Conservation (phyloP, 1,140 invertebrate genomes). For the Drosophila busckii region DNA sequence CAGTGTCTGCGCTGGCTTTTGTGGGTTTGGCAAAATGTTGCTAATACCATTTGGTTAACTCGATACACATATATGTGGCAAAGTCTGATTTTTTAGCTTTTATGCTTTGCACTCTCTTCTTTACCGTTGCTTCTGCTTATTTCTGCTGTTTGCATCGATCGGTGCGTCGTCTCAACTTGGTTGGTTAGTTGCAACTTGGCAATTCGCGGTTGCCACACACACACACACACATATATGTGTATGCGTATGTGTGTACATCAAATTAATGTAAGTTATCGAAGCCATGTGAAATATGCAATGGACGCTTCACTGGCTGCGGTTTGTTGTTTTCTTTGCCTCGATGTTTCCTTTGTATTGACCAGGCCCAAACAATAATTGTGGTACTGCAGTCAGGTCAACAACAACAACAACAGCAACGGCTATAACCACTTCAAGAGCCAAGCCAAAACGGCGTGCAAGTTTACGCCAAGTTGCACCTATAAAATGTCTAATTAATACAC, state of each 20-base stretch:
- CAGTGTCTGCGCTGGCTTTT: slow-evolving; percentile 6
- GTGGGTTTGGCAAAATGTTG: slow-evolving; percentile 48
- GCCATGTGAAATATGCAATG: slow-evolving; percentile 59
- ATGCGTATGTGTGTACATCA: slow-evolving; percentile 45
- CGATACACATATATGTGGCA: slow-evolving; percentile 15
- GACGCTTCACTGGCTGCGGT: slow-evolving; percentile 50
- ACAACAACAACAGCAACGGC: background rate
- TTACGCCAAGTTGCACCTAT: slow-evolving; percentile 69
- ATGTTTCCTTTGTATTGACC: slow-evolving; percentile 37
- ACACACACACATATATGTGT: slow-evolving; percentile 2
- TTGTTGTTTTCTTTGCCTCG: background rate
- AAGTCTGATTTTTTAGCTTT: slow-evolving; percentile 3
- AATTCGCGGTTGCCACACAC: slow-evolving; percentile 38
- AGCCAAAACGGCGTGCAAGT: slow-evolving; percentile 32
- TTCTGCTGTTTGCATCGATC: slow-evolving; percentile 34
- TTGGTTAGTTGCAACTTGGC: slow-evolving; percentile 47
- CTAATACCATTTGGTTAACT: slow-evolving; percentile 39
- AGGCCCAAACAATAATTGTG: slow-evolving; percentile 68
- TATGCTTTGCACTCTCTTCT: background rate
- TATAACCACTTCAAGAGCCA: background rate
- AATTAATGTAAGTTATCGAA: slow-evolving; percentile 77
- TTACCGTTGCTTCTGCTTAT: background rate
- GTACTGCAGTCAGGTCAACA: slow-evolving; percentile 29
- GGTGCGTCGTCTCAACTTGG: slow-evolving; percentile 18
- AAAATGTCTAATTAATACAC: slow-evolving; percentile 74